Evolutionary conservation across 2,888 invertebrate species (phyloP), one percentile per base, ranked within the genome.

Genomic region (Lycia hirtaria): DNA sequence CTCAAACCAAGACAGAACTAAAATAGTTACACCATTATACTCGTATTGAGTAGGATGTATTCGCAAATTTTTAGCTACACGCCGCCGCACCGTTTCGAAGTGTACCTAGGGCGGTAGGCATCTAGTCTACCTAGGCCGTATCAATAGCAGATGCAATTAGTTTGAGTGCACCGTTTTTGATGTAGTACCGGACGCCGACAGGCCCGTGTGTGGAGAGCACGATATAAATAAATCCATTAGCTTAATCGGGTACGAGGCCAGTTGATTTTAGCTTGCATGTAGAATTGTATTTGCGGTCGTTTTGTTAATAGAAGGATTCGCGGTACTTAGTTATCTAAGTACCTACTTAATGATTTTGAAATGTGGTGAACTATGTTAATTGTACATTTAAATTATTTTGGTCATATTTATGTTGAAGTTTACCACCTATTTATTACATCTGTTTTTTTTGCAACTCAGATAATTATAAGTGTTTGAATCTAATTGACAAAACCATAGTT

Each of bases 81-180:
- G 61, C 55, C 47, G 32, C 40, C 50, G 41, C 67, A 60, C 55
- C 47, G 32, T 47, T 41, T 24, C 35, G 44, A 58, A 62, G 62
- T 61, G 50, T 53, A 69, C 30, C 43, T 68, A 47, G 52, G 14
- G 3, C 15, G 47, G 30, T 40, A 47, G n/a, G n/a, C n/a, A n/a
- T n/a, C n/a, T 82, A 15, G 17, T 3, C 41, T 15, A 26, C 26
- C 7, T 41, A 81, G 79, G 79, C 78, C 71, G 81, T 83, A 85
- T 89, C 90, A 88, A 89, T 87, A 82, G 83, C 80, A 82, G 85
- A 89, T 81, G 90, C 91, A 91, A 92, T 92, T 92, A 92, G 88
- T 87, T 86, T 80, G 88, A 92, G 91, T 92, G 91, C 88, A 84
- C 71, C 87, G 87, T 90, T 92, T 91, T 91, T 89, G 90, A 92